A percentile compares a stretch with the other conserved stretches of the same genome.
Evolutionary conservation across 2,113 vertebrate genomes (phyloP).

Genomic region (Setophaga coronata): DNA sequence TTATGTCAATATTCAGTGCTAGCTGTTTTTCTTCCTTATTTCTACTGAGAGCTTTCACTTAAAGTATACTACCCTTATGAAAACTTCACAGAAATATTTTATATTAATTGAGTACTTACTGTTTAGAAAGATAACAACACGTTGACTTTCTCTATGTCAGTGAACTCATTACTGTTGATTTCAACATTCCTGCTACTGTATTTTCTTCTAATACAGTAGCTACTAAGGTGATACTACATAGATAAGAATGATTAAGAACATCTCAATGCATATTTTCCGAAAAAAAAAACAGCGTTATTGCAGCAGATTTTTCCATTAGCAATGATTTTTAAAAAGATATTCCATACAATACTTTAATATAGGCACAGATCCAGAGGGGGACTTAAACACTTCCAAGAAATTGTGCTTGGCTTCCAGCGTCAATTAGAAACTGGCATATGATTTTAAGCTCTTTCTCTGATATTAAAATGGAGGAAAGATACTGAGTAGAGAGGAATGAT

Average conservation of each 20-base stretch:
- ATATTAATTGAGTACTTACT: background rate
- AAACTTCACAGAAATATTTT: background rate
- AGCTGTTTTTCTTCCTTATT: background rate
- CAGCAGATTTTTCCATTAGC: background rate
- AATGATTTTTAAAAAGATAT: background rate
- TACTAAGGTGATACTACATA: background rate
- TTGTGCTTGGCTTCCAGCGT: background rate
- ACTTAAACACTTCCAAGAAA: background rate
- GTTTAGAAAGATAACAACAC: background rate
- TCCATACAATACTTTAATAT: background rate
- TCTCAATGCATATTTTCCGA: background rate
- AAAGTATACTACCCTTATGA: background rate
- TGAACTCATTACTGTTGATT: background rate
- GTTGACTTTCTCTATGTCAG: background rate
- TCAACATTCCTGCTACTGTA: background rate
- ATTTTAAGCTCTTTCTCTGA: background rate
- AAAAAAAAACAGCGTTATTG: background rate
- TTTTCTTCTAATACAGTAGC: background rate
- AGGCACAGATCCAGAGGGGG: background rate
- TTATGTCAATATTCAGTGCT: background rate
- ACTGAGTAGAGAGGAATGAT: background rate
- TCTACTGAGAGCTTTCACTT: background rate
- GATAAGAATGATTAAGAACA: background rate
- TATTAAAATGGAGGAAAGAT: background rate
- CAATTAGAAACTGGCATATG: accelerated